Percentiles rank a stretch among this genome's conserved stretches.
phyloP scores from a whole-genome alignment of 2,113 vertebrate species.

The Melanocharis versteri region DNA sequence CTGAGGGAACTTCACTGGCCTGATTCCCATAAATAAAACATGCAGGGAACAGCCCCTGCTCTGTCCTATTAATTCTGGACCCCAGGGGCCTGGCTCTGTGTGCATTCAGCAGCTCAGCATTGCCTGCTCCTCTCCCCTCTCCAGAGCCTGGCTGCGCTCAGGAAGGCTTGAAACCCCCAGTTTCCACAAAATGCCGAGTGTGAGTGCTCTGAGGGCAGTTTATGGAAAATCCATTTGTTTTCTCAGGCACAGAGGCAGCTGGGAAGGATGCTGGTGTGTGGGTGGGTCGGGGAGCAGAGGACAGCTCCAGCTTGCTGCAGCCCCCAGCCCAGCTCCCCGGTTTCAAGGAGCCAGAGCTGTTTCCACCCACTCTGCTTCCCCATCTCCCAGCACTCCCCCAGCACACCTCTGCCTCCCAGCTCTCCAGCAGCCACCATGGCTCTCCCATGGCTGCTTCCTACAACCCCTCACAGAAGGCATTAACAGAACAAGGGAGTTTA shows the following conservation, averaged over 20 bases:
- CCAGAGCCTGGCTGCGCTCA: neutral
- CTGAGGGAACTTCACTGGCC: constrained; percentile 54
- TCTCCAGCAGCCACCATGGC: neutral
- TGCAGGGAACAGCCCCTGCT: constrained; percentile 60
- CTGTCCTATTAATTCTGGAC: constrained; percentile 64
- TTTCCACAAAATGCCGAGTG: neutral
- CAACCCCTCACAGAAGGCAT: neutral
- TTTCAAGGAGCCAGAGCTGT: neutral
- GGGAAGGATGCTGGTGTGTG: neutral
- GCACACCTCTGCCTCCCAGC: neutral
- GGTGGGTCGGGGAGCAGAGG: neutral
- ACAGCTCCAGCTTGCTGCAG: neutral
- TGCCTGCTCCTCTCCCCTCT: neutral
- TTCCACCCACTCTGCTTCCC: neutral
- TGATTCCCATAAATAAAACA: constrained; percentile 71
- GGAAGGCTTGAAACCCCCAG: neutral
- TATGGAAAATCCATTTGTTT: neutral
- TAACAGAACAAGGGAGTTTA: constrained; percentile 21
- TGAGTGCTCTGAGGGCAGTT: neutral
- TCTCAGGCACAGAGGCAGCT: neutral
- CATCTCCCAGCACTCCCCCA: neutral
- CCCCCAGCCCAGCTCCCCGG: neutral
- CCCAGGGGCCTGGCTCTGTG: constrained; percentile 40
- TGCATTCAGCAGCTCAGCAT: neutral
- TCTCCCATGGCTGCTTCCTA: neutral